Percentiles rank a stretch among this genome's conserved stretches.
These are phyloP conservation scores for Pluvianellus socialis DNA, from an alignment of 2,113 vertebrate genomes.

Conservation along the genomic window DNA sequence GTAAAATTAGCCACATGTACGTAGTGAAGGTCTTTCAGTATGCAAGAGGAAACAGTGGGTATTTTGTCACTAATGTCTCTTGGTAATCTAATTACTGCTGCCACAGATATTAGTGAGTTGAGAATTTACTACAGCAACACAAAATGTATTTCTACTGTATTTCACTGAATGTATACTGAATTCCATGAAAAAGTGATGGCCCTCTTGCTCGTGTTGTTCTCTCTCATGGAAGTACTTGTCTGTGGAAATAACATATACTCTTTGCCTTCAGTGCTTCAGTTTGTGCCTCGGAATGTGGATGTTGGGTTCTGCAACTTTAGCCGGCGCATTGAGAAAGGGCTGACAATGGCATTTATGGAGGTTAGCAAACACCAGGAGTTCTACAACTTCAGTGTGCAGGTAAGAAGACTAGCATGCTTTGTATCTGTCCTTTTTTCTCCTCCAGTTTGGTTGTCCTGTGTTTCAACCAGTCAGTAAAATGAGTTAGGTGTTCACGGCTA, in stretches of 20 bases:
- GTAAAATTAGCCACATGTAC: neutral
- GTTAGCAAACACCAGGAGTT: constrained; percentile 78
- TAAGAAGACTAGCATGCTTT: constrained; percentile 53
- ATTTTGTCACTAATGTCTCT: neutral
- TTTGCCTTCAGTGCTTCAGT: constrained; percentile 88
- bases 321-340: constrained; percentile 87
- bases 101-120: neutral
- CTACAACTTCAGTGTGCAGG: constrained; percentile 89
- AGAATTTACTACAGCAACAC: neutral
- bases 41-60: neutral
- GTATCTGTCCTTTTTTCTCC: neutral
- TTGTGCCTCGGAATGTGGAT: constrained; percentile 88
- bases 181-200: neutral
- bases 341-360: constrained; percentile 86
- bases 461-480: neutral
- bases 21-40: neutral
- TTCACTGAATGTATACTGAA: neutral
- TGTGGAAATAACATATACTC: neutral
- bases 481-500: neutral
- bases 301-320: constrained; percentile 90
- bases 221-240: neutral
- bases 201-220: neutral
- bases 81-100: neutral
- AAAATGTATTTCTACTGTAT: neutral
- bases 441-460: neutral